Evolutionary conservation across 2,797 vertebrate genomes (phyloP).

Genomic region (Adelosebastes latens): DNA sequence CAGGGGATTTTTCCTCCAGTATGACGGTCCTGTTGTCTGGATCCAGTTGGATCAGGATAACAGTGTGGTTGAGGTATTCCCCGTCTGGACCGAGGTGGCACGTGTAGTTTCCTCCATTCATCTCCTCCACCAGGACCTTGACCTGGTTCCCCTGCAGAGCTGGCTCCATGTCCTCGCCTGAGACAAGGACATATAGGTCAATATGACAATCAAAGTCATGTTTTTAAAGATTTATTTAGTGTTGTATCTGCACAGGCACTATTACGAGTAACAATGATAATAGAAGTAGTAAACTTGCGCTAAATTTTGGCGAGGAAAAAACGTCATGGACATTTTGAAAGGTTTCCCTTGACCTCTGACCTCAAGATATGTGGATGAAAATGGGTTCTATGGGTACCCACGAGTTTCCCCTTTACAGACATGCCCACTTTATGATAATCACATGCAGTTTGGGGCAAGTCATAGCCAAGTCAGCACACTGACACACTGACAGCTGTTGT

Average conservation of each 20-base stretch:
- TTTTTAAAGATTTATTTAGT: neutral
- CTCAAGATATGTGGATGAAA: too few relatives aligned
- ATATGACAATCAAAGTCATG: neutral
- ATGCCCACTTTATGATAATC: too few relatives aligned
- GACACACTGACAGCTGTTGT: too few relatives aligned
- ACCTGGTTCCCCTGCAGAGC: slow-evolving; percentile 68
- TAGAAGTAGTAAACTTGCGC: neutral
- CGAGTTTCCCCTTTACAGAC: too few relatives aligned
- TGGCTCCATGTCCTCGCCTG: slow-evolving; percentile 34
- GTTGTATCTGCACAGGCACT: neutral
- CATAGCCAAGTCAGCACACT: too few relatives aligned
- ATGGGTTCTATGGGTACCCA: too few relatives aligned
- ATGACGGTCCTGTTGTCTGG: slow-evolving; percentile 61
- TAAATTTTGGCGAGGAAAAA: too few relatives aligned
- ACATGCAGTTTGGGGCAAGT: too few relatives aligned
- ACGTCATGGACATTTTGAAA: accelerated
- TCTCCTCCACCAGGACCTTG: slow-evolving; percentile 61
- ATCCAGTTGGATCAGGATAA: slow-evolving; percentile 73
- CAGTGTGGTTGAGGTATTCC: slow-evolving; percentile 79
- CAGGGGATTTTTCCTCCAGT: slow-evolving; percentile 46
- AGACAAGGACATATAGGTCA: neutral
- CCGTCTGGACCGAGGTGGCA: slow-evolving; percentile 71
- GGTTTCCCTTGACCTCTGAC: too few relatives aligned
- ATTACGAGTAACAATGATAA: neutral
- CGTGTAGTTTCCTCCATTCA: slow-evolving; percentile 80